Evolutionary conservation across 2,797 vertebrate genomes (phyloP).

Genomic region (Pelodytes ibericus): DNA sequence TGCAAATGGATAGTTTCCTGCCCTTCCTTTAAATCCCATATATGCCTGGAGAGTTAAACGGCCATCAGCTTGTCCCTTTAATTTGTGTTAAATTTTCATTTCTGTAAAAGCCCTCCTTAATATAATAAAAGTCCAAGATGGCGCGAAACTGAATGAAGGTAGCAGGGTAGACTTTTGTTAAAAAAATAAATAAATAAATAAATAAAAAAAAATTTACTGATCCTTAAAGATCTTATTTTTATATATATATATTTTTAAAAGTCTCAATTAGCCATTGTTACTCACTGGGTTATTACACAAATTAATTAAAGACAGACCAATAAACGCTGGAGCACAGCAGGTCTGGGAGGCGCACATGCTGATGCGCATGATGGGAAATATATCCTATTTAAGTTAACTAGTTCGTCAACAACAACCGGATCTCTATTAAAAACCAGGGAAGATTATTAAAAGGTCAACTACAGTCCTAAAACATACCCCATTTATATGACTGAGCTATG

Average conservation of each 20-base stretch:
- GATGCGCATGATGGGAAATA: background rate
- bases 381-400: background rate
- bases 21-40: too few relatives aligned
- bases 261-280: conserved; percentile 71
- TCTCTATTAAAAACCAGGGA: too few relatives aligned
- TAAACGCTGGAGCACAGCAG: conserved; percentile 55
- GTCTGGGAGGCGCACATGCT: conserved; percentile 39
- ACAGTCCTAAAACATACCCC: too few relatives aligned
- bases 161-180: background rate
- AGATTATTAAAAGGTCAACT: too few relatives aligned
- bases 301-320: conserved; percentile 69
- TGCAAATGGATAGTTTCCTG: too few relatives aligned
- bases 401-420: background rate
- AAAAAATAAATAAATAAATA: too few relatives aligned
- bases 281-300: conserved; percentile 67
- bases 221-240: conserved; percentile 59
- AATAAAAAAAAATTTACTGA: conserved; percentile 60
- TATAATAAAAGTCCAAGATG: conserved; percentile 36
- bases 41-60: background rate
- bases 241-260: conserved; percentile 54
- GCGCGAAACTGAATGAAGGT: background rate
- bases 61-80: conserved; percentile 36
- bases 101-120: conserved; percentile 42
- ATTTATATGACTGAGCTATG: too few relatives aligned
- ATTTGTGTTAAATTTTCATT: conserved; percentile 23